These are phyloP conservation scores for Pogonomyrmex californicus DNA, from an alignment of 1,140 invertebrate genomes.

Conservation along the genomic window DNA sequence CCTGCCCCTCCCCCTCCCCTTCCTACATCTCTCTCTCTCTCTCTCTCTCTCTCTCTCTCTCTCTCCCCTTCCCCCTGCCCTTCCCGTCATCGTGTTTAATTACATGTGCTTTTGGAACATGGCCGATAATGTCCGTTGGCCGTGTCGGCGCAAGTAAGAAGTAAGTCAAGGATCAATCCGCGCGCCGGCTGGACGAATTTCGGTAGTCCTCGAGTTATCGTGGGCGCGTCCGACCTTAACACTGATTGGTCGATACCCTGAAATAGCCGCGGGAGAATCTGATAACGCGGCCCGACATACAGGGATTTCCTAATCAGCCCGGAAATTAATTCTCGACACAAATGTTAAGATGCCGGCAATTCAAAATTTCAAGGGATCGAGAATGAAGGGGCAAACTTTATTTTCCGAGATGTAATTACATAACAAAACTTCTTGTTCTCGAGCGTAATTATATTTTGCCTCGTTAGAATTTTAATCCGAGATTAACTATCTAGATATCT, in stretches of 20 bases:
- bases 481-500: neutral
- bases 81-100: constrained; percentile 37
- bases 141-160: constrained; percentile 63
- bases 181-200: constrained; percentile 73
- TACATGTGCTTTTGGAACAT: constrained; percentile 27
- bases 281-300: constrained; percentile 79
- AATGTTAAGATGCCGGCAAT: neutral
- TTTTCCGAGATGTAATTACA: constrained; percentile 7
- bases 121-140: constrained; percentile 8
- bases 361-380: neutral
- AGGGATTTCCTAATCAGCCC: constrained; percentile 28
- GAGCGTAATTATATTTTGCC: neutral
- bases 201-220: constrained; percentile 73
- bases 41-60: neutral
- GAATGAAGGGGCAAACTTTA: neutral
- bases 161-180: constrained; percentile 81
- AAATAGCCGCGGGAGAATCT: constrained; percentile 82
- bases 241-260: constrained; percentile 84
- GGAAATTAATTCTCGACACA: constrained; percentile 27
- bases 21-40: neutral
- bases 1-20: no score
- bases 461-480: neutral
- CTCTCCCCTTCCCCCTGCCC: neutral
- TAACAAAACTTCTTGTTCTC: neutral
- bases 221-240: constrained; percentile 83